Conservation (phyloP, 2,113 vertebrate species). For the Columba janthina region DNA sequence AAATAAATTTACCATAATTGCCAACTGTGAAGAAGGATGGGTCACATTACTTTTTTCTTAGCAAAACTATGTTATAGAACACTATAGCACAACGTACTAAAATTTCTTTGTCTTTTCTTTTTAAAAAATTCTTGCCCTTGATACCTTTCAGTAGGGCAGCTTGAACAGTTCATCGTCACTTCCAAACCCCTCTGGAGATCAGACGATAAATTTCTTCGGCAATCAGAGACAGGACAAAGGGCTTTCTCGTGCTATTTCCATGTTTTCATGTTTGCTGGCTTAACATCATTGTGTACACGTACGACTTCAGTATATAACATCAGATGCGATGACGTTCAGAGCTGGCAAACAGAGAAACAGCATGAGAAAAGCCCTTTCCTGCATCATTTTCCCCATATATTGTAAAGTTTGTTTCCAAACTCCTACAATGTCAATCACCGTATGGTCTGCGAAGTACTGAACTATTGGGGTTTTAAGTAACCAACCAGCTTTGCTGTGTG, state of each 20-base stretch:
- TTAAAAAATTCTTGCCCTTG: slow-evolving; percentile 63
- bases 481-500: not conserved
- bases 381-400: slow-evolving; percentile 37
- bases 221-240: slow-evolving; percentile 67
- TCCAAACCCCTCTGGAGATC: slow-evolving; percentile 71
- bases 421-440: not conserved
- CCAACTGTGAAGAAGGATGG: slow-evolving; percentile 54
- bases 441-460: not conserved
- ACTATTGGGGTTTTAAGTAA: not conserved
- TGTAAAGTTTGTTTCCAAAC: slow-evolving; percentile 8
- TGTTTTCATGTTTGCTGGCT: slow-evolving; percentile 72
- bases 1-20: slow-evolving; percentile 53
- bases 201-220: slow-evolving; percentile 70
- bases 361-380: slow-evolving; percentile 72
- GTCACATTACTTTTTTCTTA: slow-evolving; percentile 57
- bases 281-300: slow-evolving; percentile 72
- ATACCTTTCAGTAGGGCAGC: slow-evolving; percentile 73
- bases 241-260: slow-evolving; percentile 79
- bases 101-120: slow-evolving; percentile 60
- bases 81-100: slow-evolving; percentile 61
- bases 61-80: slow-evolving; percentile 54
- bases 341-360: slow-evolving; percentile 76
- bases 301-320: slow-evolving; percentile 72
- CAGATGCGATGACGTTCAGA: slow-evolving; percentile 70
- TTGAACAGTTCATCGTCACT: slow-evolving; percentile 72